Conservation (phyloP, 2,113 vertebrate genomes). For the Scolopax mira region DNA sequence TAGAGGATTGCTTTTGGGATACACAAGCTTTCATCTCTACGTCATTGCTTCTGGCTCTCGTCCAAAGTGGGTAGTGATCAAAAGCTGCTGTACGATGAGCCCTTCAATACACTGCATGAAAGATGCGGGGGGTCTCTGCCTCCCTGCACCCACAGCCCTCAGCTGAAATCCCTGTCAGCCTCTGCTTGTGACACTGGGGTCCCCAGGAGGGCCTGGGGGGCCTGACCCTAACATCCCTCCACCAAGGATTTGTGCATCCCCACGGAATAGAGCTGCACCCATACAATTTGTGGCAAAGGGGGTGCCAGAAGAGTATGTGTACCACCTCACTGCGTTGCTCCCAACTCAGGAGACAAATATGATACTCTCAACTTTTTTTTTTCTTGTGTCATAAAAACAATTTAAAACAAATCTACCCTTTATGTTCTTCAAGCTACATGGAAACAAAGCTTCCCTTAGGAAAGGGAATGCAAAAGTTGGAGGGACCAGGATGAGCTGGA, state of each 20-base stretch:
- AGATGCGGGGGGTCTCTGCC: background rate
- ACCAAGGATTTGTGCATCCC: background rate
- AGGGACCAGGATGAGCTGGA: background rate
- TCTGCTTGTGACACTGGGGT: background rate
- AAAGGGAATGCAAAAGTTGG: background rate
- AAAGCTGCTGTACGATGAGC: background rate
- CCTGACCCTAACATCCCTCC: background rate
- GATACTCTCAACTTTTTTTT: background rate
- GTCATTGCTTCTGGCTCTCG: constrained; percentile 45
- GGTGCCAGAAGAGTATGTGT: background rate
- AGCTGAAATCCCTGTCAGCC: background rate
- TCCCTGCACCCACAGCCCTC: background rate
- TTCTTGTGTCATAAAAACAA: background rate
- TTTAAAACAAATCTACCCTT: background rate
- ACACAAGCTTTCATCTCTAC: constrained; percentile 65
- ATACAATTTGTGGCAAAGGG: accelerated
- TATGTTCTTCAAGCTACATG: background rate
- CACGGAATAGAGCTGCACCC: background rate
- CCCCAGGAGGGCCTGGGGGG: background rate
- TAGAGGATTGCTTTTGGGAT: constrained; percentile 65
- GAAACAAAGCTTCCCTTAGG: background rate
- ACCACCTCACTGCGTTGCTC: background rate
- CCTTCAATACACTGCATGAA: background rate
- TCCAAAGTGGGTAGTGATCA: constrained; percentile 42
- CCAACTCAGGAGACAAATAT: background rate